Conservation (phyloP, 2,797 vertebrate genomes). For the Silurus lanzhouensis region DNA sequence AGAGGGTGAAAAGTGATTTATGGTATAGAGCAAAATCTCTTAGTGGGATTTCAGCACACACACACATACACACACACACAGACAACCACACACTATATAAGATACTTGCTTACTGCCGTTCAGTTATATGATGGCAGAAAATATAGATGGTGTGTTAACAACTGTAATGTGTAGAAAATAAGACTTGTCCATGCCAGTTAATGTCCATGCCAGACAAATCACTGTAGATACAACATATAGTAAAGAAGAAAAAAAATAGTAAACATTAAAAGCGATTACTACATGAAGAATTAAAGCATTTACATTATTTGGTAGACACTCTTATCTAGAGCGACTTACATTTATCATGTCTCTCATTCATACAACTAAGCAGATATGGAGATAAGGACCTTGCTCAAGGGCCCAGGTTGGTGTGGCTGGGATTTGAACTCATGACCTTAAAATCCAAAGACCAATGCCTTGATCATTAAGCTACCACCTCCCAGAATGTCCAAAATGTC, state of each 20-base stretch:
- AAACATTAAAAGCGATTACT: too few relatives aligned
- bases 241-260: not conserved
- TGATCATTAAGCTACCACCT: not conserved
- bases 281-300: too few relatives aligned
- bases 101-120: conserved; percentile 54
- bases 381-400: too few relatives aligned
- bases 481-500: not conserved
- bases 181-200: not conserved
- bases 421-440: too few relatives aligned
- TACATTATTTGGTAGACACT: too few relatives aligned
- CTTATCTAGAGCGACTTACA: too few relatives aligned
- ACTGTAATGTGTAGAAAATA: not conserved
- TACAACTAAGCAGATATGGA: too few relatives aligned
- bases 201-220: not conserved
- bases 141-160: conserved; percentile 7
- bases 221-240: not conserved
- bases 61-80: conserved; percentile 6
- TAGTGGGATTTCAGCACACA: conserved; percentile 46
- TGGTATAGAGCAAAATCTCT: conserved; percentile 56
- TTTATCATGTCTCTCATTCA: too few relatives aligned
- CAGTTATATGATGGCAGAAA: conserved; percentile 1
- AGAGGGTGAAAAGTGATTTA: conserved; percentile 56
- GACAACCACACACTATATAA: conserved; percentile 11
- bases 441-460: too few relatives aligned
- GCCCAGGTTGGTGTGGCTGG: too few relatives aligned